A percentile compares a stretch with the other conserved stretches of the same genome.
Evolutionary conservation across 1,140 invertebrate genomes (phyloP).

Genomic region (Augochlora pura): DNA sequence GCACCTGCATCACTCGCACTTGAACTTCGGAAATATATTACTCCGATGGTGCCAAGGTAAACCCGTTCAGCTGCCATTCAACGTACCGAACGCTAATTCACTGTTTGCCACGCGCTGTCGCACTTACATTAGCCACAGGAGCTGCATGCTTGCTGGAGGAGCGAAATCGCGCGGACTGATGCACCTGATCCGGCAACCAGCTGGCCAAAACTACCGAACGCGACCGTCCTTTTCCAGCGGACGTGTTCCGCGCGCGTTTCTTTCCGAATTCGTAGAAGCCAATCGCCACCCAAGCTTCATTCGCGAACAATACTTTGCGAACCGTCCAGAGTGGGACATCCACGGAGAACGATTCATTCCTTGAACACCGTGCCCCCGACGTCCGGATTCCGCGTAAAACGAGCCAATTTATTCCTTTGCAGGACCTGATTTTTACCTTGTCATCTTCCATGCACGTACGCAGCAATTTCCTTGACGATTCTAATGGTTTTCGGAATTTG

Average conservation of each 20-base stretch:
- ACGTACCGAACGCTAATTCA: background rate
- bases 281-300: conserved; percentile 17
- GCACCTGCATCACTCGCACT: too few species aligned
- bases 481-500: too few species aligned
- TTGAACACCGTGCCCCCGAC: background rate
- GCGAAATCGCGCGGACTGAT: conserved; percentile 21
- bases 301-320: conserved; percentile 5
- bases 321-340: background rate
- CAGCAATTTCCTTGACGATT: background rate
- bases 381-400: too few species aligned
- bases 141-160: conserved; percentile 15
- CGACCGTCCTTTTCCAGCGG: background rate
- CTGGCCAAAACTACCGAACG: conserved; percentile 1
- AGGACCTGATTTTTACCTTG: background rate
- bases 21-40: background rate
- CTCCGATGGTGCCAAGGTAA: background rate
- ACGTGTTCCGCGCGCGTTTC: background rate
- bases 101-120: background rate
- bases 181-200: background rate
- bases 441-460: background rate
- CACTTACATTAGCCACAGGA: conserved; percentile 39
- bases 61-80: too few species aligned
- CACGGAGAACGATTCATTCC: background rate
- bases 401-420: background rate
- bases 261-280: conserved; percentile 1